These are phyloP conservation scores for Emys orbicularis DNA, from an alignment of 2,797 vertebrate species.

Conservation along the genomic window DNA sequence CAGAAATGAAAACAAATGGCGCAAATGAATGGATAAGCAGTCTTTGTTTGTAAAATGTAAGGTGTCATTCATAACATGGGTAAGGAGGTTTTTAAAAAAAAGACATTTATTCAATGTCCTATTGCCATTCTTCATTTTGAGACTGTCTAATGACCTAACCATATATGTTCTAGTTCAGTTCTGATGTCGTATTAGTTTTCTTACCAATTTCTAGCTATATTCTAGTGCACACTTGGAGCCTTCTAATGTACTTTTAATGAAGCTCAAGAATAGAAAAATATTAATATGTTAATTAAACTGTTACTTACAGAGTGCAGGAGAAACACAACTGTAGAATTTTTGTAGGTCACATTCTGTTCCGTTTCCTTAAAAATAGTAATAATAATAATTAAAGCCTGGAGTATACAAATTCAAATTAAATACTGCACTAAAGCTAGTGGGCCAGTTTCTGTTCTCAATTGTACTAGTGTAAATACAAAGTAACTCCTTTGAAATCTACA, in stretches of 20 bases:
- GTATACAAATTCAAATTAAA: background rate
- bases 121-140: background rate
- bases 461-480: background rate
- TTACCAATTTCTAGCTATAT: background rate
- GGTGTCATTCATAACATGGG: background rate
- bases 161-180: background rate
- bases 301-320: constrained; percentile 81
- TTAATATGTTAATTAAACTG: background rate
- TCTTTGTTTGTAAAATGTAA: background rate
- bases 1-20: background rate
- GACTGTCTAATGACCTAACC: background rate
- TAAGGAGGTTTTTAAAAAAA: background rate
- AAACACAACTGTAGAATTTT: constrained; percentile 81
- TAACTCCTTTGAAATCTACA: background rate
- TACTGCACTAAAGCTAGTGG: background rate
- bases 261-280: background rate
- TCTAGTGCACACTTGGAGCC: background rate
- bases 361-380: constrained; percentile 74
- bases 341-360: constrained; percentile 81
- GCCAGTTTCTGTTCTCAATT: background rate
- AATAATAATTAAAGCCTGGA: background rate
- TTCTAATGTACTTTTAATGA: background rate
- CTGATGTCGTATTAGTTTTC: background rate
- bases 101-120: background rate
- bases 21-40: background rate